Evolutionary conservation across 2,113 vertebrate species (phyloP), one percentile per base, ranked within the genome.

Genomic region (Procapra przewalskii): DNA sequence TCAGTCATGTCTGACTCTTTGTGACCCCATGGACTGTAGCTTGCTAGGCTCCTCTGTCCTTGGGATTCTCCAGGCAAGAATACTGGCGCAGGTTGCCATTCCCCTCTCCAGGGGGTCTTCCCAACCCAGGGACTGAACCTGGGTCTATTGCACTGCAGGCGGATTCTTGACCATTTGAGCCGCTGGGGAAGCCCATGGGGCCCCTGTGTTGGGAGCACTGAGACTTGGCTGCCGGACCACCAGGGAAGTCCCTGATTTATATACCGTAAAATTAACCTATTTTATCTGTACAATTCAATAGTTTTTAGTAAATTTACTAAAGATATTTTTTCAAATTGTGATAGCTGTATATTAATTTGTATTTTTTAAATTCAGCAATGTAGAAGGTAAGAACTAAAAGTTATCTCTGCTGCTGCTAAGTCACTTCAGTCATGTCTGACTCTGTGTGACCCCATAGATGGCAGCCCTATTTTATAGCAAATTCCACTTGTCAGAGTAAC

Each of bases 141-240:
- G 2, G 9, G 64, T 71, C 64, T 71, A 0, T 36, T 23, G 64
- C 64, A 36, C 2, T 71, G n/a, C 64, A 71, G 64, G 64, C 4
- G 5, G 64, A 21, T 71, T 71, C 64, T 71, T 71, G 64, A 36
- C 19, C n/a, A 11, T 23, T 9, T 71, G n/a, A 71, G 64, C 17
- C 5, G 1, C 17, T 0, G 2, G n/a, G 17, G 64, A 71, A 36
- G 9, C 64, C n/a, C n/a, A 5, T 36, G 64, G 64, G n/a, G 1
- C 9, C 64, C 17, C 17, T 71, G 64, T 36, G 17, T 21, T 21
- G 64, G n/a, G n/a, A 71, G n/a, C n/a, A 36, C 5, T 36, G 19
- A 71, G n/a, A 12, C n/a, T 71, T 21, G 23, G 64, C n/a, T 71
- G n/a, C 64, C 0, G 9, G 64, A 12, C 17, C n/a, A 36, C 17